Conservation (phyloP, 2,888 invertebrate species). For the Oxystoma pomonae region DNA sequence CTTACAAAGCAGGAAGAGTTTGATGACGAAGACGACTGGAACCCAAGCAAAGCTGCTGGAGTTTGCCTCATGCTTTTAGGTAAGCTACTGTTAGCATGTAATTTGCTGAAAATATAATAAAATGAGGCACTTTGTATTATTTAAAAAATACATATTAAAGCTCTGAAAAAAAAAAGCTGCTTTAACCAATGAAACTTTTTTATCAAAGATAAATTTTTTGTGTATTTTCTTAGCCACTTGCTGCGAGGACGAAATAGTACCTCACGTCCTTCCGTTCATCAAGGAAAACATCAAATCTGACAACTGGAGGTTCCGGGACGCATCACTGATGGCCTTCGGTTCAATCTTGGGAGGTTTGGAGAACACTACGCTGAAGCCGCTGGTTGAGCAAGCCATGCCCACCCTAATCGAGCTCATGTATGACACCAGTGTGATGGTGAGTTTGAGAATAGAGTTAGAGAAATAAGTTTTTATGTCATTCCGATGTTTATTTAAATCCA, state of each 20-base stretch:
- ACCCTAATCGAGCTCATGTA: constrained; percentile 93
- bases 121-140: too few species aligned
- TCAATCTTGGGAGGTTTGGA: constrained; percentile 81
- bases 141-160: too few species aligned
- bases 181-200: too few species aligned
- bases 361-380: constrained; percentile 76
- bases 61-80: constrained; percentile 88
- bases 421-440: constrained; percentile 88
- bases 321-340: constrained; percentile 98
- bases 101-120: too few species aligned
- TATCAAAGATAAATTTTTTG: too few species aligned
- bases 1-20: constrained; percentile 95
- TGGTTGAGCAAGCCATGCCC: constrained; percentile 96
- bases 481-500: too few species aligned
- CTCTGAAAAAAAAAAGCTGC: too few species aligned
- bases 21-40: constrained; percentile 99
- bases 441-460: constrained; percentile 98
- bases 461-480: too few species aligned
- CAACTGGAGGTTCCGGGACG: constrained; percentile 86
- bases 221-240: constrained; percentile 80
- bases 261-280: constrained; percentile 93
- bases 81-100: background rate
- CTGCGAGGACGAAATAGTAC: constrained; percentile 93
- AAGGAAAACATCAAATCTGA: constrained; percentile 88
- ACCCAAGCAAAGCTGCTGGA: constrained; percentile 97